Conservation (phyloP, 2,888 invertebrate species). For the Brenthis hecate region DNA sequence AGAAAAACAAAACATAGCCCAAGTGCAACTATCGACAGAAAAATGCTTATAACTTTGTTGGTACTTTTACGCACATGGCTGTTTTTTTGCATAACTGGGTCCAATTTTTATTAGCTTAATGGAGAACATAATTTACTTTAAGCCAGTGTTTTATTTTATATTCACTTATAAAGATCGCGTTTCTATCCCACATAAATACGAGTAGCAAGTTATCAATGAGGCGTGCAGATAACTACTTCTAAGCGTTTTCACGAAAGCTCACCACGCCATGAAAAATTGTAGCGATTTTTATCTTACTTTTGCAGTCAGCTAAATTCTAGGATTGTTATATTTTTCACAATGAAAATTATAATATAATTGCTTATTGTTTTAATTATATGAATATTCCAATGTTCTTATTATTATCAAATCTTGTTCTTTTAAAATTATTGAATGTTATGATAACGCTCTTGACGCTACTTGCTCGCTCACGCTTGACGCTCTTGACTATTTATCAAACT, state of each 20-base stretch:
- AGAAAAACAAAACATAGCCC: too few relatives aligned
- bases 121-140: neutral
- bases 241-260: conserved; percentile 30
- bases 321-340: neutral
- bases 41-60: too few relatives aligned
- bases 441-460: too few relatives aligned
- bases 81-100: too few relatives aligned
- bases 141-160: conserved; percentile 6
- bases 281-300: conserved; percentile 31
- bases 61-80: too few relatives aligned
- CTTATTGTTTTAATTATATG: neutral
- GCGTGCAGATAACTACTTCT: conserved; percentile 36
- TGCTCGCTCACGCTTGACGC: too few relatives aligned
- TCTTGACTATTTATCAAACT: too few relatives aligned
- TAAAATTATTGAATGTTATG: too few relatives aligned
- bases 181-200: conserved; percentile 28
- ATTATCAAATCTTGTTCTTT: too few relatives aligned
- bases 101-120: too few relatives aligned
- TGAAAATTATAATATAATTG: neutral
- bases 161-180: conserved; percentile 26
- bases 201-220: conserved; percentile 30
- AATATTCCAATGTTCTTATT: too few relatives aligned
- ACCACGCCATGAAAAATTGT: conserved; percentile 32
- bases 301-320: conserved; percentile 25
- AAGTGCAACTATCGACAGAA: too few relatives aligned